Base-by-base conservation (phyloP, 2,888 invertebrate species). In the Nysson spinosus region DNA sequence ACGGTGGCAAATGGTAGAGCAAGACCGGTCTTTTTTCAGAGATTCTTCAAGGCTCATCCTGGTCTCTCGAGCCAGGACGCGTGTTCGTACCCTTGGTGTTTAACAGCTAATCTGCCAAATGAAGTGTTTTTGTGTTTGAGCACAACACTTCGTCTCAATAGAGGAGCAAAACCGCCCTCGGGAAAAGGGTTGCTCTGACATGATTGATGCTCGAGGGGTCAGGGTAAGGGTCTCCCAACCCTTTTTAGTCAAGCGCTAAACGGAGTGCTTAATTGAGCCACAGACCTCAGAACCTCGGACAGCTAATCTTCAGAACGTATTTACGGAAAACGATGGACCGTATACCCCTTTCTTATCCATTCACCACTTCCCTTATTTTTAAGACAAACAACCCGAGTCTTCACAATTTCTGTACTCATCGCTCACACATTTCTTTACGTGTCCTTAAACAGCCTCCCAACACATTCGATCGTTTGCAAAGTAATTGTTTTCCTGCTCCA, bases 101-200 rank as follows among this genome's bases (percentile, higher is more conserved):
- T 86, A 87, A 85, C 86, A 85, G 86, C 87, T 87, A 87, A 87
- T 87, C 87, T 84, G 82, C 83, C 85, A 86, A 87, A 87, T 85
- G 87, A 87, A 87, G 87, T 87, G 87, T 87, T 87, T 87, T 87
- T 87, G 86, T 87, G 81, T 85, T 86, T 83, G 86, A 85, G 83
- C 86, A 86, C 85, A 86, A 86, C 85, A 86, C 86, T 86, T 85
- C 75, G 83, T 81, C 83, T 85, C 82, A 85, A 85, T 85, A 74
- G 82, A 83, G 82, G 72, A 83, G 83, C 78, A 80, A 83, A 85
- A 84, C 83, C 82, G 81, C 83, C 85, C 86, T 85, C 78, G 79
- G 83, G 80, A 81, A 86, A 86, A 86, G 86, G 86, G 85, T 86
- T 85, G 83, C 80, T 65, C 64, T 80, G 82, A 83, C 85, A 87